Evolutionary conservation across 1,140 invertebrate genomes (phyloP).

Genomic region (Episyrphus balteatus): DNA sequence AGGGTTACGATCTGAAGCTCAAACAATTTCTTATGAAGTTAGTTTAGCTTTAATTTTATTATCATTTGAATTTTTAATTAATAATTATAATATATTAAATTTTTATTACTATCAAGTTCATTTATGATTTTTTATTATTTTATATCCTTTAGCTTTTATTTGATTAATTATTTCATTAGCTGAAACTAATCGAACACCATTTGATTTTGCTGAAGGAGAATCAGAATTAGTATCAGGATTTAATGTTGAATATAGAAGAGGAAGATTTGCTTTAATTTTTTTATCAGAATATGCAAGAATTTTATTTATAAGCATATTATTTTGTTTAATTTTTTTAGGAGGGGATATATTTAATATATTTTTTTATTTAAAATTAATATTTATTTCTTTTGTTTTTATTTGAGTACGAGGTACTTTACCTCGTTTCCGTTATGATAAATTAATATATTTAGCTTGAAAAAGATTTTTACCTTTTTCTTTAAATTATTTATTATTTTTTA

Average conservation of each 20-base stretch:
- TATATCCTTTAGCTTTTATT: slow-evolving; percentile 41
- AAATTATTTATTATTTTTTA: too few relatives aligned
- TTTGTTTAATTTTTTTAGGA: slow-evolving; percentile 42
- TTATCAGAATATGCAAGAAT: slow-evolving; percentile 57
- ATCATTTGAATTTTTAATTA: slow-evolving; percentile 23
- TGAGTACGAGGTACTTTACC: too few relatives aligned
- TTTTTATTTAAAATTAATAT: slow-evolving; percentile 41
- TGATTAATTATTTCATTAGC: slow-evolving; percentile 49
- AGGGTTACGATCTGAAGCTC: slow-evolving; percentile 42
- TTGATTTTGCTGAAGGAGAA: slow-evolving; percentile 60
- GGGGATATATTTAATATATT: slow-evolving; percentile 32
- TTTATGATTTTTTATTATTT: slow-evolving; percentile 41
- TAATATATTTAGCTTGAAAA: too few relatives aligned
- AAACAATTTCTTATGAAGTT: too few relatives aligned
- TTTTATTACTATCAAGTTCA: slow-evolving; percentile 33
- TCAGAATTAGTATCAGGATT: slow-evolving; percentile 63
- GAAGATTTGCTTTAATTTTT: slow-evolving; percentile 61
- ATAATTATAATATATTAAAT: slow-evolving; percentile 17
- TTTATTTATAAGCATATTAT: slow-evolving; percentile 52
- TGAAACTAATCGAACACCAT: slow-evolving; percentile 61
- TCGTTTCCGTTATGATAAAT: too few relatives aligned
- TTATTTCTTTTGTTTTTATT: slow-evolving; percentile 46
- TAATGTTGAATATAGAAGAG: slow-evolving; percentile 59
- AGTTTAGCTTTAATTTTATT: slow-evolving; percentile 24
- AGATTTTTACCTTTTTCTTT: too few relatives aligned